Evolutionary conservation across 2,888 invertebrate genomes (phyloP), one percentile per base, ranked within the genome.

Genomic region (Malthinus seriepunctatus): DNA sequence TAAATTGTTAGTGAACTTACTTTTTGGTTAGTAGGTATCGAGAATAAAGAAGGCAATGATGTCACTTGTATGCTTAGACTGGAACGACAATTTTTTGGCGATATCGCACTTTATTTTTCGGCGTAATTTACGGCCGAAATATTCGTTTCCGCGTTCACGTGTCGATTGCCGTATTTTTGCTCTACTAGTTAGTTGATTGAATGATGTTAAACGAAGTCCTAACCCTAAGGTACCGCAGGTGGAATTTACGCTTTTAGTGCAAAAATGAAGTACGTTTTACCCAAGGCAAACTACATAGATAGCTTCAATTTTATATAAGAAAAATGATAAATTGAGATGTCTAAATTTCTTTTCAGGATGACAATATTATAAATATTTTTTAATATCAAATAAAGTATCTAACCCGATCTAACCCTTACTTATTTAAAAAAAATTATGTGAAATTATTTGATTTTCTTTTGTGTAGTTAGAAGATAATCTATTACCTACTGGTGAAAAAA

Each of bases 61-160:
- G 32, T 50, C 37, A 31, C 38, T 33, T 48, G 34, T 48, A 54
- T 54, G 33, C 39, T 32, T 49, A 46, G 56, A 45, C 58, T 49
- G 49, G 52, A 38, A 47, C 60, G 60, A 60, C 56, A 60, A 51
- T 56, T 56, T 56, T 56, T 56, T 56, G 46, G 45, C 48, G 10
- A 47, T 56, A 50, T 60, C 56, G 45, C 56, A 56, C 56, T 55
- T 53, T 23, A 23, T 23, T 56, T 60, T 53, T 51, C 52, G 32
- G 10, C 45, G 56, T 56, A 60, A 56, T 60, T 60, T 60, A 60
- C 60, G 52, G 39, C 46, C 53, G 56, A 60, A 60, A 59, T 52
- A 56, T 56, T 60, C 56, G 60, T 49, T 60, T 52, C 56, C 56
- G 60, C 44, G 53, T 54, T 33, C 39, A 49, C 50, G 23, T 53